Percentiles rank a stretch among this genome's conserved stretches.
phyloP scores from a whole-genome alignment of 2,888 invertebrate genomes.

The Atherix ibis region DNA sequence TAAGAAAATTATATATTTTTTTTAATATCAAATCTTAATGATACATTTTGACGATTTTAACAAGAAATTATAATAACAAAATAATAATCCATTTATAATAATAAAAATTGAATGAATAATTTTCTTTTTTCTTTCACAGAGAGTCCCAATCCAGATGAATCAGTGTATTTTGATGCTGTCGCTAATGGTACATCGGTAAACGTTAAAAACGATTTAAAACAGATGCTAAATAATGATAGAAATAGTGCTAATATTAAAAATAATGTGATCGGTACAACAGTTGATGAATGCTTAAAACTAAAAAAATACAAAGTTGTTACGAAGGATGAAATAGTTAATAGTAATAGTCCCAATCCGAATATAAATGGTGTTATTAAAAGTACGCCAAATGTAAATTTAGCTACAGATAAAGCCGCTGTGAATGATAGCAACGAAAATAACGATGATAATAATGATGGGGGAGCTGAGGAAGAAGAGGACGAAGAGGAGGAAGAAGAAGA shows the following conservation, averaged over 20 bases:
- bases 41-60: too few species aligned
- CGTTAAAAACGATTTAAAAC: conserved; percentile 3
- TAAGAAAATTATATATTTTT: too few species aligned
- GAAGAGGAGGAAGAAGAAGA: conserved; percentile 10
- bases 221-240: not conserved
- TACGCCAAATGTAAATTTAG: not conserved
- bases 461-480: conserved; percentile 10
- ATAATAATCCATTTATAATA: not conserved
- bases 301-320: conserved; percentile 9
- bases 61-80: not conserved
- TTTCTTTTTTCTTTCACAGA: conserved; percentile 18
- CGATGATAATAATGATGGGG: conserved; percentile 10
- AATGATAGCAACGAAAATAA: conserved; percentile 9
- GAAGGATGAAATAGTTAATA: conserved; percentile 2
- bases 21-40: too few species aligned
- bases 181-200: conserved; percentile 37
- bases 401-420: conserved; percentile 6
- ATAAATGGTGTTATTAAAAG: too few species aligned
- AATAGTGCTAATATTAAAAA: not conserved
- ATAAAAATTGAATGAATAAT: not conserved
- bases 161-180: conserved; percentile 67
- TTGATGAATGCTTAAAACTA: not conserved
- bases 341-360: too few species aligned
- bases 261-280: not conserved
- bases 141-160: conserved; percentile 53